phyloP scores from a whole-genome alignment of 2,797 vertebrate species.

The Hafferia zeledoni region DNA sequence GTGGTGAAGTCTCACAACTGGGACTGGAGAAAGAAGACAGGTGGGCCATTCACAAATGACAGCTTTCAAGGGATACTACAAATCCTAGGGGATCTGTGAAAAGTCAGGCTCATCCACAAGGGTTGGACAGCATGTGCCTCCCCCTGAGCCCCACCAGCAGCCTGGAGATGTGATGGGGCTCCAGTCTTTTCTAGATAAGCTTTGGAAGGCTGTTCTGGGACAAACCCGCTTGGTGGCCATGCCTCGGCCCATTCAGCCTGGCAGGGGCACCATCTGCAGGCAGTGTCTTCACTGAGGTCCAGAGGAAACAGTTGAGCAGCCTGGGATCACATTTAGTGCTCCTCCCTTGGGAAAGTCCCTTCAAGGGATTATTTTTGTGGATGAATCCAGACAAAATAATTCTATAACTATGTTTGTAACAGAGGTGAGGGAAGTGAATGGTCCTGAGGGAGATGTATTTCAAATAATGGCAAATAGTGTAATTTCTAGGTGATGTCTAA shows the following conservation, averaged over 20 bases:
- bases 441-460: background rate
- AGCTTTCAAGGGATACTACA: background rate
- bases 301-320: background rate
- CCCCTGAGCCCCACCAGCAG: background rate
- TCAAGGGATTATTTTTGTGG: background rate
- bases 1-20: background rate
- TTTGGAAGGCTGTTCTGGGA: background rate
- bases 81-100: background rate
- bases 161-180: background rate
- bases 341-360: background rate
- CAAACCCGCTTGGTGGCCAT: fast-evolving
- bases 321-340: background rate
- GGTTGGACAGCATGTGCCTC: background rate
- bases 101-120: background rate
- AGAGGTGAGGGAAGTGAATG: background rate
- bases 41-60: fast-evolving
- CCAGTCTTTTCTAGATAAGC: background rate
- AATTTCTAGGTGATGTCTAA: background rate
- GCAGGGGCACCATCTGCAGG: background rate
- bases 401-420: background rate
- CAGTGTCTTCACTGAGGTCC: background rate
- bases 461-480: background rate
- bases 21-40: background rate
- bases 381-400: background rate
- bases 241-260: background rate